Percentiles rank a stretch among this genome's conserved stretches.
Conservation (phyloP, 2,888 invertebrate genomes). For the Conops quadrifasciatus region DNA sequence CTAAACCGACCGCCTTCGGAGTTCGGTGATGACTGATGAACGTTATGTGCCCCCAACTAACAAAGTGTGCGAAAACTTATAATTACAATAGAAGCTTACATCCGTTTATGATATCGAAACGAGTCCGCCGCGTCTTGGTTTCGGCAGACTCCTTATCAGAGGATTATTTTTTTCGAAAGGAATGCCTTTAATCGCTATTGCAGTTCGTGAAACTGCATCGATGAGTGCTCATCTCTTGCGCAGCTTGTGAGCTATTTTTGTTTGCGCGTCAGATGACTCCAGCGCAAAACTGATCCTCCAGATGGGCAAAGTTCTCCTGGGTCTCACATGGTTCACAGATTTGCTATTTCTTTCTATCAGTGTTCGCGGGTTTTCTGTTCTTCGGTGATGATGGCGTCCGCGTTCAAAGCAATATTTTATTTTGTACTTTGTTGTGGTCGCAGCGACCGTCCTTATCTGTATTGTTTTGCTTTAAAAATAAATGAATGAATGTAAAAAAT, state of each 20-base stretch:
- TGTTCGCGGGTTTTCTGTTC: neutral
- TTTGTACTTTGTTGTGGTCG: constrained; percentile 11
- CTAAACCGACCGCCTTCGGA: neutral
- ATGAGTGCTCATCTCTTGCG: neutral
- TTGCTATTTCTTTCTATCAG: constrained; percentile 6
- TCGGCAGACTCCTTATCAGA: constrained; percentile 14
- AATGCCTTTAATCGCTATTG: neutral
- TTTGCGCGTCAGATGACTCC: neutral
- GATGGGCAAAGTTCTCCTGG: neutral
- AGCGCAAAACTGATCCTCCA: neutral
- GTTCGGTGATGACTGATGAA: constrained; percentile 9
- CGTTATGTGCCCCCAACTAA: constrained; percentile 20
- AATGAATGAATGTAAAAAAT: too few relatives aligned
- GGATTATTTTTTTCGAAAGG: constrained; percentile 16
- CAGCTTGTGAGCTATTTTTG: neutral
- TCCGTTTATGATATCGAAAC: constrained; percentile 36
- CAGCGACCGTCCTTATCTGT: constrained; percentile 8
- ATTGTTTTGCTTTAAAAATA: too few relatives aligned
- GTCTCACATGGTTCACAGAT: constrained; percentile 27
- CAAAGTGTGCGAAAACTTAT: constrained; percentile 23
- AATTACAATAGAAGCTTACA: constrained; percentile 25
- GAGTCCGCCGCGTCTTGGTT: constrained; percentile 20
- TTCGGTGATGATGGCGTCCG: neutral
- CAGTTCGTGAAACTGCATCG: neutral
- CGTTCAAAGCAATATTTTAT: constrained; percentile 2